These are phyloP conservation scores for Embidobia sp. DNA, from an alignment of 2,888 invertebrate genomes.

Conservation along the genomic window DNA sequence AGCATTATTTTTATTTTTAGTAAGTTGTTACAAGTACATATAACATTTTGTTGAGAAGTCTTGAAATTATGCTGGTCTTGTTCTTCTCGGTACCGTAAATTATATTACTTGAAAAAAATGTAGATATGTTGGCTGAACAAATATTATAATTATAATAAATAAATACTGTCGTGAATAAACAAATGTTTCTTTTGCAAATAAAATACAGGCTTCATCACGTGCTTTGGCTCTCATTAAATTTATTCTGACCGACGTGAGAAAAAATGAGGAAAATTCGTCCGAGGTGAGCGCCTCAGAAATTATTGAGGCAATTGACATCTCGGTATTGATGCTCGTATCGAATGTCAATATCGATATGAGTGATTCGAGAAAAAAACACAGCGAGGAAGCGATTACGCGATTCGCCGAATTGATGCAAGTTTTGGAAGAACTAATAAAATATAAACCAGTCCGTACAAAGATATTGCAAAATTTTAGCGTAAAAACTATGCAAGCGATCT, in stretches of 20 bases:
- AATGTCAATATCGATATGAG: constrained; percentile 75
- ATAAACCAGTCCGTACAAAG: constrained; percentile 74
- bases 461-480: constrained; percentile 80
- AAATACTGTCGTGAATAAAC: too few relatives aligned
- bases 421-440: constrained; percentile 81
- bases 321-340: constrained; percentile 80
- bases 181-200: too few relatives aligned
- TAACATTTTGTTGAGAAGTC: too few relatives aligned
- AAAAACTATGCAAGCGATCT: constrained; percentile 79
- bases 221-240: constrained; percentile 81
- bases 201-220: constrained; percentile 78
- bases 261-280: constrained; percentile 30
- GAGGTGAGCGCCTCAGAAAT: constrained; percentile 66
- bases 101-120: too few relatives aligned
- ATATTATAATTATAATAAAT: too few relatives aligned
- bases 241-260: constrained; percentile 75
- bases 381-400: constrained; percentile 78
- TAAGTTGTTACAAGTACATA: too few relatives aligned
- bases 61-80: too few relatives aligned
- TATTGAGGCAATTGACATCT: constrained; percentile 79
- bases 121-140: too few relatives aligned
- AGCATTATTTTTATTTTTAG: too few relatives aligned
- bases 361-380: constrained; percentile 67
- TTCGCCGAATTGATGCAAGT: constrained; percentile 82
- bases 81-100: too few relatives aligned